Percentiles rank a stretch among this genome's conserved stretches.
These are phyloP conservation scores for Poecilia gillii DNA, from an alignment of 2,797 vertebrate species.

Conservation along the genomic window DNA sequence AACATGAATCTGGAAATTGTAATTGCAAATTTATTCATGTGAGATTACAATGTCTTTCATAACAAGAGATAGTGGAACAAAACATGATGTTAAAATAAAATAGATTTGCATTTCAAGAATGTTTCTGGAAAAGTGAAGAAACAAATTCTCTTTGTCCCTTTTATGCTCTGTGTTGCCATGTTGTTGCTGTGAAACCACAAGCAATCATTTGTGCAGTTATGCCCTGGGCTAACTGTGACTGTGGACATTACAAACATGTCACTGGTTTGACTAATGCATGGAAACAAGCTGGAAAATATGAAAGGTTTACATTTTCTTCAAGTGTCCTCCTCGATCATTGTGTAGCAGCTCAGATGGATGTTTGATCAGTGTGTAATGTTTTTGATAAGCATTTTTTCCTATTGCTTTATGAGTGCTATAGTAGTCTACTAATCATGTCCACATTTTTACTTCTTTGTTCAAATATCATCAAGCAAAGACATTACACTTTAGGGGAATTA, in stretches of 20 bases:
- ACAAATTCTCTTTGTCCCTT: neutral
- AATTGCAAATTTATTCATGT: neutral
- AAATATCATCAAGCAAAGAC: slow-evolving; percentile 15
- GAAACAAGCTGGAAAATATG: slow-evolving; percentile 37
- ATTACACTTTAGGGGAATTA: neutral
- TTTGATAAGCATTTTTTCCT: neutral
- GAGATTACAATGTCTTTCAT: neutral
- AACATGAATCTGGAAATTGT: neutral
- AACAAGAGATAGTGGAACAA: neutral
- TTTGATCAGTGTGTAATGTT: slow-evolving; percentile 7
- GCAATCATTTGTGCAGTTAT: slow-evolving; percentile 2
- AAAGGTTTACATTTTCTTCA: slow-evolving; percentile 17
- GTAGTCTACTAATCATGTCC: slow-evolving; percentile 13
- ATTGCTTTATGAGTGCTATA: slow-evolving; percentile 9
- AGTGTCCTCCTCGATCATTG: slow-evolving; percentile 14
- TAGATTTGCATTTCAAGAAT: slow-evolving; percentile 10
- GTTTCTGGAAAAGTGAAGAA: slow-evolving; percentile 7
- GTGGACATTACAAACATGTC: slow-evolving; percentile 32
- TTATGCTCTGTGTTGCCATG: neutral
- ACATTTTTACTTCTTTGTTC: slow-evolving; percentile 6
- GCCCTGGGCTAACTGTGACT: slow-evolving; percentile 20
- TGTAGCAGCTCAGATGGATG: slow-evolving; percentile 13
- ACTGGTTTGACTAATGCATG: slow-evolving; percentile 29
- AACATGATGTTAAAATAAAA: neutral
- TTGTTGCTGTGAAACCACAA: slow-evolving; percentile 15